phyloP scores from a whole-genome alignment of 2,797 vertebrate genomes.

The Anableps anableps region DNA sequence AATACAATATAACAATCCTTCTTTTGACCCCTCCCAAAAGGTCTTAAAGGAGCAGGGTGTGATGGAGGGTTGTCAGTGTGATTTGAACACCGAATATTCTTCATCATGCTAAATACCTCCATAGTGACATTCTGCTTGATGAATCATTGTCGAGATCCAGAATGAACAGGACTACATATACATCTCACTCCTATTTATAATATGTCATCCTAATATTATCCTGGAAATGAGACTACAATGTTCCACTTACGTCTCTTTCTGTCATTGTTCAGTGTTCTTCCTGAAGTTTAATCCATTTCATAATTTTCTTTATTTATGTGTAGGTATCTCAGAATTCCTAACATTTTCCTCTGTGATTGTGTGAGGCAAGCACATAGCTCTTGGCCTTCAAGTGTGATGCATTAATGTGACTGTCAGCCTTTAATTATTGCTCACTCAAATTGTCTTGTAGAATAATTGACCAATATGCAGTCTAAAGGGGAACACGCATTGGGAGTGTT shows the following conservation, averaged over 20 bases:
- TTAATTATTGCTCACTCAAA: not conserved
- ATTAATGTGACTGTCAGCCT: not conserved
- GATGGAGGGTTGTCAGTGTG: not conserved
- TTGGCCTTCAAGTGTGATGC: not conserved
- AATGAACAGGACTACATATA: not conserved
- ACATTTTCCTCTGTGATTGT: not conserved
- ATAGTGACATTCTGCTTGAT: not conserved
- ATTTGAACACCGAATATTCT: not conserved
- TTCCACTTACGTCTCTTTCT: not conserved
- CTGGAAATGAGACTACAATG: no score
- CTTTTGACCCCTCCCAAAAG: not conserved
- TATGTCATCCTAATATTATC: no score
- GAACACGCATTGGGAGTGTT: no score
- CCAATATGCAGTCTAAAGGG: not conserved
- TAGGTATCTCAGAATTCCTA: not conserved
- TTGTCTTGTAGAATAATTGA: not conserved
- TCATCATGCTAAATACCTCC: not conserved
- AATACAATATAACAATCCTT: not conserved
- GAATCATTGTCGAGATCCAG: not conserved
- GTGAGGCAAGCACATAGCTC: not conserved
- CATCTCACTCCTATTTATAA: not conserved
- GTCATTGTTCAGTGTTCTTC: not conserved
- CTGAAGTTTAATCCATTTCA: not conserved
- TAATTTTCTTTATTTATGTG: not conserved
- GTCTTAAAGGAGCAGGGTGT: not conserved